These are phyloP conservation scores for Pantala flavescens DNA, from an alignment of 1,140 invertebrate species.

Conservation along the genomic window DNA sequence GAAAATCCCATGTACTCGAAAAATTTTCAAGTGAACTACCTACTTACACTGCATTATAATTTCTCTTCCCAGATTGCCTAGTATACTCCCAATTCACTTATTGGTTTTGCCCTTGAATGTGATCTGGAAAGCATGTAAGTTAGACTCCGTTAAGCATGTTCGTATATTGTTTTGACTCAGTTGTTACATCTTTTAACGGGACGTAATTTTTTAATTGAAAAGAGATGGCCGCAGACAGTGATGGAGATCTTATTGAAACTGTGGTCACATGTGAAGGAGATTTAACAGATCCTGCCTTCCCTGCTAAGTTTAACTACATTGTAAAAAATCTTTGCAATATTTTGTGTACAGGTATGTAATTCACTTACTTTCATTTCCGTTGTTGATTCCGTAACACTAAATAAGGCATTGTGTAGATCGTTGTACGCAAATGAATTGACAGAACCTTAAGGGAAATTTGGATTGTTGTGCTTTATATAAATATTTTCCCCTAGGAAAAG, in stretches of 20 bases:
- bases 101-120: constrained; percentile 13
- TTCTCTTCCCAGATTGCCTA: constrained; percentile 11
- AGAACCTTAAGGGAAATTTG: too few relatives aligned
- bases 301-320: constrained; percentile 52
- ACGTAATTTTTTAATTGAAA: background rate
- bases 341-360: constrained; percentile 50
- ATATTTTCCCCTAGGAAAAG: constrained; percentile 29
- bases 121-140: constrained; percentile 17
- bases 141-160: background rate
- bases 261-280: constrained; percentile 72
- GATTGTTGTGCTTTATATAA: constrained; percentile 10
- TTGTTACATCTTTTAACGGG: background rate
- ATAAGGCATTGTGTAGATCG: too few relatives aligned
- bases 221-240: constrained; percentile 66
- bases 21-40: too few relatives aligned
- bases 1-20: too few relatives aligned
- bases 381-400: background rate
- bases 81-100: background rate
- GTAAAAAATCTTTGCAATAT: constrained; percentile 55
- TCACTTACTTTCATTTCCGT: background rate
- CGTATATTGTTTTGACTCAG: background rate
- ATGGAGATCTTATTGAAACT: constrained; percentile 58
- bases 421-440: too few relatives aligned
- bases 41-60: too few relatives aligned
- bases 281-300: constrained; percentile 63